Evolutionary conservation across 2,797 vertebrate genomes (phyloP).

Genomic region (Naso thynnoides): DNA sequence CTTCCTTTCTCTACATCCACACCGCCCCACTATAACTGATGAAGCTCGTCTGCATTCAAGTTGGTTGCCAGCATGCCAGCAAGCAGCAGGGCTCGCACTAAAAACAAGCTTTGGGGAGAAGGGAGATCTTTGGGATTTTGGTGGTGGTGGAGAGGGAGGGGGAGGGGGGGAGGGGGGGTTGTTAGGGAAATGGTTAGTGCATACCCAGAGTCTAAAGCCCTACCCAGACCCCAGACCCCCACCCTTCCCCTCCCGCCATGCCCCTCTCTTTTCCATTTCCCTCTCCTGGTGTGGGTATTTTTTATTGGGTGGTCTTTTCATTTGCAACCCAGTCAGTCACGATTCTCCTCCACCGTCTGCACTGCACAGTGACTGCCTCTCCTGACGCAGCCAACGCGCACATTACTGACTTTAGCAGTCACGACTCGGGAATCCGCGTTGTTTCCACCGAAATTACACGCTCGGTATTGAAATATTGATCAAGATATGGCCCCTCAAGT

Average conservation of each 20-base stretch:
- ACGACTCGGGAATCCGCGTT: constrained; percentile 97
- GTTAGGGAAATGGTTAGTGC: constrained; percentile 43
- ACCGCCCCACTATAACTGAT: constrained; percentile 69
- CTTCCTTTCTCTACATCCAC: constrained; percentile 13
- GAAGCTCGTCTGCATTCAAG: constrained; percentile 83
- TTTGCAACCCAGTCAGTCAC: constrained; percentile 97
- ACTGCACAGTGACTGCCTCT: constrained; percentile 96
- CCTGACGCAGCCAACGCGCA: constrained; percentile 96
- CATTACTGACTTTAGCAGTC: constrained; percentile 99
- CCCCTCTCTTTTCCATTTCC: not conserved
- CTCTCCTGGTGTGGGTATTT: constrained; percentile 30
- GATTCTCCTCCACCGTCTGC: constrained; percentile 96
- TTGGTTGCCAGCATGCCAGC: constrained; percentile 84
- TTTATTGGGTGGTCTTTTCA: constrained; percentile 79
- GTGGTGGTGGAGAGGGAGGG: not conserved
- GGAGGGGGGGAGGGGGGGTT: constrained; percentile 49
- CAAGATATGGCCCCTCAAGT: constrained; percentile 81
- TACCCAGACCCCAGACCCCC: constrained; percentile 9
- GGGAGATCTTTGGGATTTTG: constrained; percentile 40
- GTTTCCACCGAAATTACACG: constrained; percentile 91
- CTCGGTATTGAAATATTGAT: constrained; percentile 91
- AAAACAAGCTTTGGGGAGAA: constrained; percentile 54
- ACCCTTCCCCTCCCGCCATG: not conserved
- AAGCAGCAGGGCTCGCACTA: constrained; percentile 62
- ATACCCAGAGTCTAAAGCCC: constrained; percentile 29